Evolutionary conservation across 1,140 invertebrate genomes (phyloP), one percentile per base, ranked within the genome.

Genomic region (Asbolus verrucosus): DNA sequence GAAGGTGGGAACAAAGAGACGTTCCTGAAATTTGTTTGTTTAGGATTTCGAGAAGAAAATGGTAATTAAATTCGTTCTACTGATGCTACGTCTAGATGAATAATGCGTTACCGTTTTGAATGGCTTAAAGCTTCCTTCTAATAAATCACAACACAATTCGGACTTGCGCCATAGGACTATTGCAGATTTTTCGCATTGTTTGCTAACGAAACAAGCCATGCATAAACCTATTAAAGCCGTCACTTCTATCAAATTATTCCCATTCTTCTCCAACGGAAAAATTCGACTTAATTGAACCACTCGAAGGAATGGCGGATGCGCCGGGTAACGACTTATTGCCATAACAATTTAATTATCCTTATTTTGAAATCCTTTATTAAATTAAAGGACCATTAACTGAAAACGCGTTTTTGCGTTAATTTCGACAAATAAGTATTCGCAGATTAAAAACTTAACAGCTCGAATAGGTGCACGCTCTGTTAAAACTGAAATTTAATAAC

Each of bases 31-130:
- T 54, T 54, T 24, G 46, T 54, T 54, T 54, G 46, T 54, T 54
- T 24, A n/a, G 43, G 19, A 50, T 21, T 50, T 21, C 19, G 21
- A 27, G 21, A 54, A 54, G 46, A 54, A 54, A 54, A 11, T 21
- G 4, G 2, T 54, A 54, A 54, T 54, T 54, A 54, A 54, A 54
- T 21, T 54, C 46, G 41, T 54, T 27, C 16, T 54, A 36, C 5
- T 36, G 33, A 36, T 36, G 33, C 33, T 36, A 11, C 33, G 6
- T 36, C 33, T 36, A 54, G 19, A 54, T 54, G 46, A 54, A 11
- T 54, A 30, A 54, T 54, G 46, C 21, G 19, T 27, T 54, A 54
- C 21, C 46, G 21, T 54, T 54, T 24, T 54, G 46, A 54, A 54
- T 50, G 11, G 46, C 21, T 54, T 54, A 54, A 54, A 54, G 46